Conservation (phyloP, 2,113 vertebrate species). For the Neotragus moschatus region DNA sequence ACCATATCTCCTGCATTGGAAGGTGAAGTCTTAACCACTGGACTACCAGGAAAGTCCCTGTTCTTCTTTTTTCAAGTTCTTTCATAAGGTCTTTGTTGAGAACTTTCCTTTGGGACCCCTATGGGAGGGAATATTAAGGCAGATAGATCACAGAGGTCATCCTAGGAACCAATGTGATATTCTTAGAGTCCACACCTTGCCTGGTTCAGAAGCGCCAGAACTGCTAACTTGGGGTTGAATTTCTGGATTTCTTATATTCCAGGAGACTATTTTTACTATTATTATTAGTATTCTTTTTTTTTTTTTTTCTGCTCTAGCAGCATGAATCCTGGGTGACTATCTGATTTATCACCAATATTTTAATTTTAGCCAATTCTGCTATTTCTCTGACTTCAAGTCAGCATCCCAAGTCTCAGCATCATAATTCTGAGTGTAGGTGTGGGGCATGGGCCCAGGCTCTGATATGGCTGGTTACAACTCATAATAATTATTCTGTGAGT, state of each 20-base stretch:
- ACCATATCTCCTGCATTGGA: neutral
- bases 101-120: neutral
- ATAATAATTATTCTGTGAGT: conserved; percentile 24
- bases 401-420: neutral
- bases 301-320: neutral
- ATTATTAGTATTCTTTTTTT: neutral
- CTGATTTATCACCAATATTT: conserved; percentile 61
- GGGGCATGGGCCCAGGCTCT: neutral
- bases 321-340: conserved; percentile 31
- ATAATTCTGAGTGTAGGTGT: conserved; percentile 1
- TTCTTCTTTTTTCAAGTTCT: neutral
- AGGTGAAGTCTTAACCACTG: neutral
- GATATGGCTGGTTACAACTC: neutral
- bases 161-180: neutral
- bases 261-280: conserved; percentile 31
- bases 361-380: conserved; percentile 61
- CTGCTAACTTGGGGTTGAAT: neutral
- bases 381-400: conserved; percentile 55
- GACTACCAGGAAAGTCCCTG: neutral
- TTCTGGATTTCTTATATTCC: neutral
- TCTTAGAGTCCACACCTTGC: neutral
- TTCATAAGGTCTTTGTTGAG: neutral
- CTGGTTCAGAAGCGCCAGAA: neutral
- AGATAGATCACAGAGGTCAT: neutral
- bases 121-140: neutral